A percentile compares a stretch with the other conserved stretches of the same genome.
These are phyloP conservation scores for Ranitomeya imitator DNA, from an alignment of 2,113 vertebrate genomes.

Conservation along the genomic window DNA sequence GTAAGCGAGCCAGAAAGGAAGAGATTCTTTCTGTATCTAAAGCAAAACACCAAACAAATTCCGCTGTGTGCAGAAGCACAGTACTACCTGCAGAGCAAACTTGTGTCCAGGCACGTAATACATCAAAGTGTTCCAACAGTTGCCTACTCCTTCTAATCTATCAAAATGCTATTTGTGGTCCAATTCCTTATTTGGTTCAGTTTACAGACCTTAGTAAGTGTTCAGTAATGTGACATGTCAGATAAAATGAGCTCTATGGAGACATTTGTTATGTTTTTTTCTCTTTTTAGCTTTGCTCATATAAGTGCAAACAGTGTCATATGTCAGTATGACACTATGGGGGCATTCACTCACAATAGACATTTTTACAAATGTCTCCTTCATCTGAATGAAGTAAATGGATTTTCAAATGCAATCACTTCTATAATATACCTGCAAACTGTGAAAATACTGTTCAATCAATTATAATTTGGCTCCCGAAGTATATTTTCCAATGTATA, in stretches of 20 bases:
- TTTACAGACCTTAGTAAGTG: not conserved
- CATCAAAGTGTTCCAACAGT: constrained; percentile 29
- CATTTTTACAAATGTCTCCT: not conserved
- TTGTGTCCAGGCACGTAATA: constrained; percentile 52
- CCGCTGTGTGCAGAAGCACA: constrained; percentile 64
- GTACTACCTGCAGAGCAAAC: constrained; percentile 60
- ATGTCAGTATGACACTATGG: too few relatives aligned
- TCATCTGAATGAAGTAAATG: not conserved
- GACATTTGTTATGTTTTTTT: too few relatives aligned
- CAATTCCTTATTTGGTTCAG: not conserved
- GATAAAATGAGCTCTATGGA: not conserved
- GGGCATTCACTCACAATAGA: too few relatives aligned
- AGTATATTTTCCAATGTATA: too few relatives aligned
- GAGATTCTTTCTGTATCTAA: constrained; percentile 69
- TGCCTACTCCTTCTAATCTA: constrained; percentile 7
- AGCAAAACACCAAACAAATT: constrained; percentile 73
- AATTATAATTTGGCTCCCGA: too few relatives aligned
- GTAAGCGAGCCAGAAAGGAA: constrained; percentile 75
- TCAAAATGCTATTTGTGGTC: not conserved
- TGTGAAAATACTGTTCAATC: too few relatives aligned
- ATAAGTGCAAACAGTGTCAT: too few relatives aligned
- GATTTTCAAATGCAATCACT: not conserved
- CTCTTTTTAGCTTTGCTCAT: too few relatives aligned
- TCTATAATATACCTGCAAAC: not conserved
- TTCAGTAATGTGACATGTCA: not conserved